Base-by-base conservation (phyloP, 2,888 invertebrate genomes). In the Diogma glabrata region DNA sequence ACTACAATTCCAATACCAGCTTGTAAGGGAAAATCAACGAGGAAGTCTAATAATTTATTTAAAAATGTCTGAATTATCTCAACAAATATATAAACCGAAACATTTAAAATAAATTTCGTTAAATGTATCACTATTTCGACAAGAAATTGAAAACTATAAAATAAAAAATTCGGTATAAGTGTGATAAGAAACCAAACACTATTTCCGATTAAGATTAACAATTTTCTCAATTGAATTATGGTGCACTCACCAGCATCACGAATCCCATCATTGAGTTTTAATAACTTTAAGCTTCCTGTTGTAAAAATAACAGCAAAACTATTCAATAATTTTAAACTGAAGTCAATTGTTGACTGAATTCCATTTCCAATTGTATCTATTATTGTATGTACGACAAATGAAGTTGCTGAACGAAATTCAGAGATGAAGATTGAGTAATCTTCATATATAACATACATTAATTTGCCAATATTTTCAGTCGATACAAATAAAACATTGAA, bases 151-250 rank as follows among this genome's bases (percentile, higher is more conserved):
- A 43, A 14, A 6, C 20, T 6, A 6, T 43, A 43, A 4, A 43
- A 9, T 22, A 43, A 22, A 43, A 43, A 43, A 43, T 43, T 43
- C n/a, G 43, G 43, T 14, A 43, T 7, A 7, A 43, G 22, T 5
- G 43, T 43, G 5, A 43, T 43, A 14, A 43, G 23, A 22, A 43
- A 43, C 43, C 43, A 43, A 17, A 20, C 20, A 14, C 43, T 23
- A 10, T 43, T 43, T 8, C 43, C 43, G 12, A 43, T 43, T 14
- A 43, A 43, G n/a, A 43, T 5, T 7, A 22, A 6, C 20, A 43
- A 9, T 7, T n/a, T 23, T 17, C 23, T 43, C 6, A 43, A 22
- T 14, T 43, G 20, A 22, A 43, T 1, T 12, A 43, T 22, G n/a
- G 23, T 14, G n/a, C 22, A 43, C 23, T 14, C 22, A 6, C 22